A percentile compares a stretch with the other conserved stretches of the same genome.
These are phyloP conservation scores for Urechis unicinctus DNA, from an alignment of 2,888 invertebrate genomes.

Conservation along the genomic window DNA sequence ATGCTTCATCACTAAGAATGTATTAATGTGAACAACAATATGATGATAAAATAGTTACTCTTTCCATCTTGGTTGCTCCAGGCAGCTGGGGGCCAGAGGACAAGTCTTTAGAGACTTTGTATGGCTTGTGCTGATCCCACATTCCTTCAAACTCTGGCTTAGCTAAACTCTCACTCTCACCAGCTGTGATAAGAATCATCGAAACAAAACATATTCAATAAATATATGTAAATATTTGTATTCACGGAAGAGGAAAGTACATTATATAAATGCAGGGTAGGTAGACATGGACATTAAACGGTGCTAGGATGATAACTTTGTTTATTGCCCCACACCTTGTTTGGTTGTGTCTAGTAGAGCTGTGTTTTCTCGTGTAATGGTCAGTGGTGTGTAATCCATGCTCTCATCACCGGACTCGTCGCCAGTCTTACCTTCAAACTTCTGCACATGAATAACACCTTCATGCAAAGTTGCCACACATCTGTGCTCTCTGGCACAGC, in stretches of 20 bases:
- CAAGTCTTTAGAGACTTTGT: conserved; percentile 33
- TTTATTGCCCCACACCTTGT: too few species aligned
- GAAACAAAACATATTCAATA: not conserved
- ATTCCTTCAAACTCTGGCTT: conserved; percentile 48
- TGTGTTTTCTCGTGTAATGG: conserved; percentile 4
- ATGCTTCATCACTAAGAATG: too few species aligned
- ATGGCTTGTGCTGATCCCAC: conserved; percentile 45
- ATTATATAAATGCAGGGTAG: too few species aligned
- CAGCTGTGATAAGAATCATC: conserved; percentile 20
- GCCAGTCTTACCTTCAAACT: conserved; percentile 6
- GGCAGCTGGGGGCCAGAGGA: conserved; percentile 25
- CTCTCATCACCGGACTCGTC: conserved; percentile 7
- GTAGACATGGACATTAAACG: too few species aligned
- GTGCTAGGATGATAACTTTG: too few species aligned
- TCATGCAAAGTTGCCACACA: too few species aligned
- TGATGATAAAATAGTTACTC: conserved; percentile 32
- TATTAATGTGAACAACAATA: too few species aligned
- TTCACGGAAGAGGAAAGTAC: not conserved
- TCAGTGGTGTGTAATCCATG: not conserved
- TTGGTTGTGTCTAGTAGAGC: too few species aligned
- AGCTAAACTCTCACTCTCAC: conserved; percentile 31
- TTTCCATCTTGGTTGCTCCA: conserved; percentile 45
- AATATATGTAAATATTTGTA: not conserved
- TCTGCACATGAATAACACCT: too few species aligned
- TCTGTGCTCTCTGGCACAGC: too few species aligned